Evolutionary conservation across 2,888 invertebrate species (phyloP), one percentile per base, ranked within the genome.

Genomic region (Agrotis ipsilon): DNA sequence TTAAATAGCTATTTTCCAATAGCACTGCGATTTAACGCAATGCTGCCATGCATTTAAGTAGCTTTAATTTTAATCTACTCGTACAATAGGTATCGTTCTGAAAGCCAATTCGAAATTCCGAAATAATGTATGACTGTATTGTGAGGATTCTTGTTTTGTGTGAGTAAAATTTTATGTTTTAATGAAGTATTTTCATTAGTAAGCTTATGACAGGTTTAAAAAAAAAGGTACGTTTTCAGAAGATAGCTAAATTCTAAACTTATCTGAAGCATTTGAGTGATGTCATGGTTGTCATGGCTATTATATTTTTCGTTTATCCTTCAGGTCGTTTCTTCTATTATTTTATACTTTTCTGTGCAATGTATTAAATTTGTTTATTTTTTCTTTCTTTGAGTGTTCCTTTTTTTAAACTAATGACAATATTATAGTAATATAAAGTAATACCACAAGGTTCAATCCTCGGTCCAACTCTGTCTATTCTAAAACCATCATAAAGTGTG

Each of bases 1-100:
- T 75, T 71, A 68, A 70, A 78, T 61, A 45, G 54, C 61, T 24
- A 55, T 78, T 63, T 39, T 54, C 49, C 72, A 65, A 72, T 61
- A 61, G 57, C n/a, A 52, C 5, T 55, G n/a, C 24, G 49, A 71
- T 68, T 72, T 61, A 58, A 58, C 24, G 18, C 81, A 77, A 65
- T 54, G 14, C 43, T 18, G 19, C 48, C 49, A 64, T 71, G 61
- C 57, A 79, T 81, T 68, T 72, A 19, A 64, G 46, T 61, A 45
- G 67, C 61, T 72, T 67, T 46, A 27, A 55, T 78, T 78, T 76
- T 62, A 72, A 78, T 78, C 72, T 68, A 43, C 5, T 18, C 49
- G 19, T 57, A 52, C 21, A 59, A 65, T 48, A 11, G 39, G 39
- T 39, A 48, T 24, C 19, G 52, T 57, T 27, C 32, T 27, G 27